Evolutionary conservation across 2,888 invertebrate species (phyloP), one percentile per base, ranked within the genome.

Genomic region (Priocnemis perturbator): DNA sequence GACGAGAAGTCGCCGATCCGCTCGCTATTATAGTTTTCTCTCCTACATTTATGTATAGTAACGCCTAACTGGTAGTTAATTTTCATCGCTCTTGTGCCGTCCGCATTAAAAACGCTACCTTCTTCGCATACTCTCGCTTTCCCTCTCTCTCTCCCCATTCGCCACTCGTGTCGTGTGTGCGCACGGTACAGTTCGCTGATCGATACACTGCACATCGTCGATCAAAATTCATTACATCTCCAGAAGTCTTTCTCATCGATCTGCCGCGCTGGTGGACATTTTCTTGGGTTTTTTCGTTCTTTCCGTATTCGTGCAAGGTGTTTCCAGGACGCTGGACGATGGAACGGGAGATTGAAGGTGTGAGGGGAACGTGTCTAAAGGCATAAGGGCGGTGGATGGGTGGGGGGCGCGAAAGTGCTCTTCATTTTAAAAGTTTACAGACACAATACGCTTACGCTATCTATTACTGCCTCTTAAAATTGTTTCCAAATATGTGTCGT

Each of bases 391-490:
- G 21, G 60, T 57, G 67, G 68, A 67, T 69, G 64, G 70, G 67
- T 74, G 65, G 50, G 61, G 69, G 61, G 67, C 72, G 74, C 70
- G 72, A 61, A 60, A 64, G 60, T 71, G 69, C 69, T 71, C 64
- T 47, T 70, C 56, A 57, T 60, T 74, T 19, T 60, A 56, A 71
- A 60, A 63, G 66, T 74, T 81, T 78, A 81, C 73, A 81, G 74
- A 74, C 74, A 71, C 60, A 72, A 62, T 70, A 69, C 71, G 64
- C 70, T 80, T 78, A 78, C 56, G 63, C 69, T 75, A 79, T 57
- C 69, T 75, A 74, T 74, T 76, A 73, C 59, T 60, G 61, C 47
- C n/a, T 65, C 53, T 73, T 67, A 71, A 78, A 78, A 71, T 72
- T 66, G 64, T 63, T 56, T 37, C 37, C 66, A 67, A 67, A 67